phyloP scores from a whole-genome alignment of 2,888 invertebrate genomes.

The Boloria euphrosyne region DNA sequence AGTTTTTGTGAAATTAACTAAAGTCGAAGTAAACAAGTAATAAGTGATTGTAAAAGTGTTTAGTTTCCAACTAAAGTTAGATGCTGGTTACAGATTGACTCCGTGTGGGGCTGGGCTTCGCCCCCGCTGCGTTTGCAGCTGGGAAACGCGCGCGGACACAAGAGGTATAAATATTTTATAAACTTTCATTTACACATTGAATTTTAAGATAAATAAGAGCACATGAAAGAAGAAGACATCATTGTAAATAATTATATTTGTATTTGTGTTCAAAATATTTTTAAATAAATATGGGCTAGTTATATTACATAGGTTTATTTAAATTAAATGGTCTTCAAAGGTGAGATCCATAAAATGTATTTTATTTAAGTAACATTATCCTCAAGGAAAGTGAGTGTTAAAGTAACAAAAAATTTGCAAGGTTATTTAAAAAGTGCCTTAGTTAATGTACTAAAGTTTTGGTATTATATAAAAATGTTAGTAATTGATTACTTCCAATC shows the following conservation, averaged over 20 bases:
- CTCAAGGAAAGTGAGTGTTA: no score
- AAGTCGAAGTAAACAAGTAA: slow-evolving; percentile 35
- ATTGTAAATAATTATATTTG: neutral
- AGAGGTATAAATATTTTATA: slow-evolving; percentile 60
- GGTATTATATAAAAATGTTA: slow-evolving; percentile 4
- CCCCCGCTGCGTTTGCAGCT: slow-evolving; percentile 92
- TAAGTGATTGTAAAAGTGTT: slow-evolving; percentile 37
- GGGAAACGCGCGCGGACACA: slow-evolving; percentile 83
- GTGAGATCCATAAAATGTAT: no score
- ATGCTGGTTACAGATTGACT: slow-evolving; percentile 90
- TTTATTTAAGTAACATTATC: no score
- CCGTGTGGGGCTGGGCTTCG: slow-evolving; percentile 97
- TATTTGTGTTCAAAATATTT: no score
- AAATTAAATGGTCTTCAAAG: no score
- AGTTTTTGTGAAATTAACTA: slow-evolving; percentile 8
- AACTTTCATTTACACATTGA: neutral
- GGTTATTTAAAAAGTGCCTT: neutral
- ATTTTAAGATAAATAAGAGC: neutral
- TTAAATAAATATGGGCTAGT: no score
- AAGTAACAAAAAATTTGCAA: no score
- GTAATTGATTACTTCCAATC: slow-evolving; percentile 14
- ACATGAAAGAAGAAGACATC: neutral
- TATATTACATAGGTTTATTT: no score
- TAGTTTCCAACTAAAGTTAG: slow-evolving; percentile 47
- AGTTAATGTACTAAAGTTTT: neutral